These are phyloP conservation scores for Nyctibius grandis DNA, from an alignment of 2,797 vertebrate genomes.

Conservation along the genomic window DNA sequence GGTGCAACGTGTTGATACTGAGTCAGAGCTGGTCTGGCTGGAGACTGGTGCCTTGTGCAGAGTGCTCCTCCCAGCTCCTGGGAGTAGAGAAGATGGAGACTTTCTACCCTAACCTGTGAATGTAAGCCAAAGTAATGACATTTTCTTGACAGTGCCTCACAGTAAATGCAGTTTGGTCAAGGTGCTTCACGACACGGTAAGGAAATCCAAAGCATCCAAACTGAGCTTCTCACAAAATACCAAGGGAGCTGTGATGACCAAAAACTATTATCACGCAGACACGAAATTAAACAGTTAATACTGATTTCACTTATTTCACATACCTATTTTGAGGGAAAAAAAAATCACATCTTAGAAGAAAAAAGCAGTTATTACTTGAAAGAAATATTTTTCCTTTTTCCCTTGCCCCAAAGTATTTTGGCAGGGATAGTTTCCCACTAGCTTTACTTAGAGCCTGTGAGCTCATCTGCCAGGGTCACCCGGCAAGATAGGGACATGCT, in stretches of 20 bases:
- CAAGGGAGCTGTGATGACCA: not conserved
- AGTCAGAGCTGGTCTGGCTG: not conserved
- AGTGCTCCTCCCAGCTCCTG: not conserved
- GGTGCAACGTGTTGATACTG: rapidly evolving
- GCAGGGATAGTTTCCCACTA: not conserved
- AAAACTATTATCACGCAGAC: not conserved
- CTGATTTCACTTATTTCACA: not conserved
- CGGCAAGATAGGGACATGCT: not conserved
- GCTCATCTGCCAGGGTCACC: not conserved
- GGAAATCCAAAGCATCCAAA: not conserved
- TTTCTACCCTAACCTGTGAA: not conserved
- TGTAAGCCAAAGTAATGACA: not conserved
- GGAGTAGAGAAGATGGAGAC: not conserved
- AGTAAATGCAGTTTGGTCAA: not conserved
- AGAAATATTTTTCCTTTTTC: not conserved
- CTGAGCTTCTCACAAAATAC: not conserved
- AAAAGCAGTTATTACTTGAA: not conserved
- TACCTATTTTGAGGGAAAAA: no score
- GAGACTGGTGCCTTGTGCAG: not conserved
- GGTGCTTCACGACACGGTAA: not conserved
- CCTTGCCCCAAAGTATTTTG: not conserved
- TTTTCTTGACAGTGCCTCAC: not conserved
- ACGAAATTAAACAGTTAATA: not conserved
- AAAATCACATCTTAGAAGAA: not conserved
- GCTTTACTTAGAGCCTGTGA: not conserved